Evolutionary conservation across 2,797 vertebrate species (phyloP).

Genomic region (Strix occidentalis): DNA sequence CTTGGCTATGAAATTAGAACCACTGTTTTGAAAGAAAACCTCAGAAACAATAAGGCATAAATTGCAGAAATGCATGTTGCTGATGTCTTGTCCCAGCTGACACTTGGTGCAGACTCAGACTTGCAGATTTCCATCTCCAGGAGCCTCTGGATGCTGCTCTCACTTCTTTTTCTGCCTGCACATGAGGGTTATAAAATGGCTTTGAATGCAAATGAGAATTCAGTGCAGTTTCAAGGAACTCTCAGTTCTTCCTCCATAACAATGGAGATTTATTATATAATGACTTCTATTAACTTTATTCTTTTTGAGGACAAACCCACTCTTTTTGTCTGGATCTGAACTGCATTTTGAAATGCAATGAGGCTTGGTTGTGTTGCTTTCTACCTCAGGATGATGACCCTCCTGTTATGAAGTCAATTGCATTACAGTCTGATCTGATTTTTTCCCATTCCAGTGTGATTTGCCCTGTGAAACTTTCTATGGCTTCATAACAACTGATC

Average conservation of each 20-base stretch:
- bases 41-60: background rate
- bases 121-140: background rate
- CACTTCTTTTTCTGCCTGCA: background rate
- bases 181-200: background rate
- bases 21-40: background rate
- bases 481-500: background rate
- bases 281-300: background rate
- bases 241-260: background rate
- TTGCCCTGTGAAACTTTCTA: background rate
- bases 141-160: background rate
- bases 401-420: background rate
- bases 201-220: background rate
- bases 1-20: background rate
- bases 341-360: background rate
- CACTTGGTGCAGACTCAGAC: background rate
- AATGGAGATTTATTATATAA: background rate
- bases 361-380: background rate
- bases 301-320: background rate
- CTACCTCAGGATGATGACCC: background rate
- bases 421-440: background rate
- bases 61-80: background rate
- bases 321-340: background rate
- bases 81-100: background rate
- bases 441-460: background rate
- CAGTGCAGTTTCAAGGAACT: background rate